Evolutionary conservation across 1,140 invertebrate species (phyloP).

Genomic region (Aphaenogaster floridana): DNA sequence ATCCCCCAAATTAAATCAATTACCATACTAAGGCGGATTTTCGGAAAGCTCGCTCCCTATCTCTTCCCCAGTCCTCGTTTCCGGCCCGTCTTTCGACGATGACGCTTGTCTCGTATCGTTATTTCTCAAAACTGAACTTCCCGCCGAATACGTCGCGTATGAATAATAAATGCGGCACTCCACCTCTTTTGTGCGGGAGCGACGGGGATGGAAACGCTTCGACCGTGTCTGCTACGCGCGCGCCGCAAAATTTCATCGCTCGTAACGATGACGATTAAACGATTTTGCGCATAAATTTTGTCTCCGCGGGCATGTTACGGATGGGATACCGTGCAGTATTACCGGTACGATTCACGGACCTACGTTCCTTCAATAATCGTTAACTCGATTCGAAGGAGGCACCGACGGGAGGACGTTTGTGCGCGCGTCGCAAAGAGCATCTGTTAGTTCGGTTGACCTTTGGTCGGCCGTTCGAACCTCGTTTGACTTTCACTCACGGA

Average conservation of each 20-base stretch:
- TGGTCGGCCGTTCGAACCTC: conserved; percentile 72
- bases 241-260: neutral
- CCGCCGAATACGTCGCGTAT: conserved; percentile 61
- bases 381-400: conserved; percentile 2
- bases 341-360: neutral
- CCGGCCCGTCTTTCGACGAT: conserved; percentile 72
- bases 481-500: conserved; percentile 84
- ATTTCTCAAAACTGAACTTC: conserved; percentile 72
- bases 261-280: conserved; percentile 43
- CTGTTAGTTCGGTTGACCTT: conserved; percentile 57
- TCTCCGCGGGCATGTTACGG: no score
- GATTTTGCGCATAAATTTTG: conserved; percentile 18
- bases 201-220: conserved; percentile 18
- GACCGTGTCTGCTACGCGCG: conserved; percentile 6
- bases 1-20: conserved; percentile 80
- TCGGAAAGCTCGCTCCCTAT: conserved; percentile 76
- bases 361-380: conserved; percentile 6
- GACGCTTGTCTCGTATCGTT: conserved; percentile 72
- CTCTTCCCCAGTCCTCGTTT: conserved; percentile 68
- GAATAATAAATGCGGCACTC: conserved; percentile 59
- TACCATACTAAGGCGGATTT: conserved; percentile 80
- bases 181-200: conserved; percentile 27
- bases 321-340: neutral
- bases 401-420: neutral
- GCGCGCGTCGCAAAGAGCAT: conserved; percentile 60